Percentiles rank a stretch among this genome's conserved stretches.
phyloP scores from a whole-genome alignment of 2,888 invertebrate genomes.

The Orthonevra nobilis region DNA sequence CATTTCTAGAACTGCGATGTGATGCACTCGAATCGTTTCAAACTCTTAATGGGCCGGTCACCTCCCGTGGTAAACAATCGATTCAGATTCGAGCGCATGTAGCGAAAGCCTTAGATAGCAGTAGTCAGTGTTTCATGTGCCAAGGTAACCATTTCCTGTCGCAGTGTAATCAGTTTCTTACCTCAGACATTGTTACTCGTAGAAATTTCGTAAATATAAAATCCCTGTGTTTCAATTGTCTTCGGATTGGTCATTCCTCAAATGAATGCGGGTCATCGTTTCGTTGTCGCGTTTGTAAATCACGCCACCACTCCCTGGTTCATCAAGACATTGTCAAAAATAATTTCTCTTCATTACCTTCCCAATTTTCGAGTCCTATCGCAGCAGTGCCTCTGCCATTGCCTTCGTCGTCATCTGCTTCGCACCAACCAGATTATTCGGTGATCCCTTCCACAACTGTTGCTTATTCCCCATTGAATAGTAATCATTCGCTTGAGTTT shows the following conservation, averaged over 20 bases:
- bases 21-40: conserved; percentile 14
- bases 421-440: too few relatives aligned
- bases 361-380: not conserved
- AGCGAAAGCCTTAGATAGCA: conserved; percentile 1
- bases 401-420: too few relatives aligned
- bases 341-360: not conserved
- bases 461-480: too few relatives aligned
- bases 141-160: not conserved
- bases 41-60: too few relatives aligned
- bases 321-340: too few relatives aligned
- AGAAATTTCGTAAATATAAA: not conserved
- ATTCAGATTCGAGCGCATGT: not conserved
- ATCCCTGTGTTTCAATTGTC: not conserved
- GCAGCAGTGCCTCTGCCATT: too few relatives aligned
- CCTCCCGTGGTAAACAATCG: too few relatives aligned
- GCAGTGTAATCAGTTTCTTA: not conserved
- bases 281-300: too few relatives aligned
- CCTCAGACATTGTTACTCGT: not conserved
- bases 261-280: too few relatives aligned
- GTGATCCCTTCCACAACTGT: too few relatives aligned
- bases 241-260: not conserved
- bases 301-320: too few relatives aligned
- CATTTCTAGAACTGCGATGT: conserved; percentile 15
- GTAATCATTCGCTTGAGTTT: too few relatives aligned
- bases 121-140: not conserved